Evolutionary conservation across 1,140 invertebrate species (phyloP), one percentile per base, ranked within the genome.

Genomic region (Doryteuthis pealeii): DNA sequence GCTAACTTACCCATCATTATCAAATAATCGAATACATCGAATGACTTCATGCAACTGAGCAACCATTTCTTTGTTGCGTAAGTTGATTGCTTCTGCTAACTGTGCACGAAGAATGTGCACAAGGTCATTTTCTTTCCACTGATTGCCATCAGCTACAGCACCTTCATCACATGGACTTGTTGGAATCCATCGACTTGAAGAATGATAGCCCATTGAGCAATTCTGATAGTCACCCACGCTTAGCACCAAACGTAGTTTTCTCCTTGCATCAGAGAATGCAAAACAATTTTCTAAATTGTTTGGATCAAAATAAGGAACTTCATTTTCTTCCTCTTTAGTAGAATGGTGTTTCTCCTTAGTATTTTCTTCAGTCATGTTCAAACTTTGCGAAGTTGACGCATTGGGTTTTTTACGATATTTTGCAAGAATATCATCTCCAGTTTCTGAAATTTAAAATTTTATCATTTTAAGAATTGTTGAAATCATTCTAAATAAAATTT

Each of bases 361-460:
- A 14, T 65, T 58, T 49, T 54, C 72, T 0, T 30, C 54, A 40
- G 76, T 30, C 31, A 33, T 40, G 30, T 75, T 67, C 22, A 58
- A 2, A 33, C 28, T 79, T 28, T 73, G 76, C 15, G 73, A 74
- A 45, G 74, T 71, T 22, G 70, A 74, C 35, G 74, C 30, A 43
- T 72, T 74, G 65, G 79, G 62, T 54, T 96, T 96, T 68, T 93
- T 92, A 22, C 96, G 90, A 87, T 99, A 99, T 84, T 98, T 98
- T 32, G 94, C 96, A 78, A 99, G 90, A 82, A 99, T 98, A 83
- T 98, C 96, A 84, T 98, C 96, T 18, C 93, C 92, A 54, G 91
- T 92, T 87, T 95, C 94, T 91, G 78, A 68, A 80, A 76, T 70
- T 67, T 40, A 3, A 40, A 40, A 40, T 40, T n/a, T n/a, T n/a